Base-by-base conservation (phyloP, 2,113 vertebrate species). In the Okapia johnstoni region DNA sequence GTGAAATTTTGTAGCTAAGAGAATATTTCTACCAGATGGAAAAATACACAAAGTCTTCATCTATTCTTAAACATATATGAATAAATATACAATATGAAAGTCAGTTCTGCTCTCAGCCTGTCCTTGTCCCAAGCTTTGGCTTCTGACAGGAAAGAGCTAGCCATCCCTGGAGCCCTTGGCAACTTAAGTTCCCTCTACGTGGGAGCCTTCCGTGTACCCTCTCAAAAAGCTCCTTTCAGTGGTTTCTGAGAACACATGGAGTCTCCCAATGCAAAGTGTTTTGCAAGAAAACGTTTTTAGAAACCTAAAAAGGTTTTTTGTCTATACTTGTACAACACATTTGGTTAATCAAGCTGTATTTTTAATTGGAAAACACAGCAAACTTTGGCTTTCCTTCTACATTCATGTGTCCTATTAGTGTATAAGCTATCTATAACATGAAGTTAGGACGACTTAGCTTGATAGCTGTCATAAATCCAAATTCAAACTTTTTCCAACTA, bases 401-500 rank as follows among this genome's bases (percentile, higher is more conserved):
- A 26, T 40, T 30, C 48, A 33, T 43, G 19, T 43, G 7, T 30
- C 23, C 25, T 79, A 6, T 36, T 26, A 33, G 26, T 30, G 54
- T 87, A 33, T 50, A 86, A 96, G 30, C 66, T 88, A 17, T 43
- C 63, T n/a, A 80, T 55, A 95, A 63, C 21, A 63, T 73, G 90
- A 84, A 66, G 58, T 16, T 48, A 87, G 48, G 90, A 91, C 85
- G 80, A 79, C 85, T 93, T 91, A 95, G 90, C 88, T 94, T 86
- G 63, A 85, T 30, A 52, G 57, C 33, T 96, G 90, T 94, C 96
- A 40, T 40, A 25, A 94, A 87, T 70, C 88, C 93, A 97, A 76
- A 92, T 91, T 48, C 61, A 48, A 97, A 93, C 93, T 93, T 96
- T 97, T 93, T 57, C 95, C 54, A 19, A 86, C 58, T 90, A 85